Conservation (phyloP, 1,140 invertebrate genomes). For the Goniozus legneri region DNA sequence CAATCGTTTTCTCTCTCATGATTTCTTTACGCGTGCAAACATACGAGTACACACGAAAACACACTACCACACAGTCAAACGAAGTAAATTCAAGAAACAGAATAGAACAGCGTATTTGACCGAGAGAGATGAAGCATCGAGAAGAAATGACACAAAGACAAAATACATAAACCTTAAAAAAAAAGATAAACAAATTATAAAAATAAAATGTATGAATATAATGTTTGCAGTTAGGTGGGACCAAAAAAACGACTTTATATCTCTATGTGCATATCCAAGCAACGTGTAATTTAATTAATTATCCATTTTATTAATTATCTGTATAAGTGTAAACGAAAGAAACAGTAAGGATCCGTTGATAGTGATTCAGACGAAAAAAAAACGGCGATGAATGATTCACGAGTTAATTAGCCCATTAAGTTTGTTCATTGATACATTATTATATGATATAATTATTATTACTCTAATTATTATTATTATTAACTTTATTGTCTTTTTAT, state of each 20-base stretch:
- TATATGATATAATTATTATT: slow-evolving; percentile 46
- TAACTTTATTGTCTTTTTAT: slow-evolving; percentile 48
- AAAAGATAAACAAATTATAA: slow-evolving; percentile 21
- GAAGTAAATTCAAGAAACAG: no score
- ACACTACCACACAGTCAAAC: slow-evolving; percentile 10
- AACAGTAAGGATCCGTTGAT: slow-evolving; percentile 38
- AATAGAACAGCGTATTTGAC: neutral
- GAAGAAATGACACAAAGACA: slow-evolving; percentile 6
- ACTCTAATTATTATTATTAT: slow-evolving; percentile 44
- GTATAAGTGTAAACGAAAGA: slow-evolving; percentile 46
- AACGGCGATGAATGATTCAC: slow-evolving; percentile 48
- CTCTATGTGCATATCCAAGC: slow-evolving; percentile 55
- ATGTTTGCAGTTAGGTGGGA: slow-evolving; percentile 56
- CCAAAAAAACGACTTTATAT: slow-evolving; percentile 57
- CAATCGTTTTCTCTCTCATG: no score
- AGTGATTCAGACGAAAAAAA: slow-evolving; percentile 43
- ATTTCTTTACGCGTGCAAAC: slow-evolving; percentile 30
- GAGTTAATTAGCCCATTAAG: slow-evolving; percentile 49
- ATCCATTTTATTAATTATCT: slow-evolving; percentile 51
- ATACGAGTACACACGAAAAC: slow-evolving; percentile 18
- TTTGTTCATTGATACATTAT: slow-evolving; percentile 55
- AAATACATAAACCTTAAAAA: slow-evolving; percentile 11
- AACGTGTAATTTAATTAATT: slow-evolving; percentile 55
- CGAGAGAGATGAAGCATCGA: slow-evolving; percentile 12
- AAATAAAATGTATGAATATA: slow-evolving; percentile 50